Evolutionary conservation across 2,797 vertebrate genomes (phyloP).

Genomic region (Coregonus ussuriensis): DNA sequence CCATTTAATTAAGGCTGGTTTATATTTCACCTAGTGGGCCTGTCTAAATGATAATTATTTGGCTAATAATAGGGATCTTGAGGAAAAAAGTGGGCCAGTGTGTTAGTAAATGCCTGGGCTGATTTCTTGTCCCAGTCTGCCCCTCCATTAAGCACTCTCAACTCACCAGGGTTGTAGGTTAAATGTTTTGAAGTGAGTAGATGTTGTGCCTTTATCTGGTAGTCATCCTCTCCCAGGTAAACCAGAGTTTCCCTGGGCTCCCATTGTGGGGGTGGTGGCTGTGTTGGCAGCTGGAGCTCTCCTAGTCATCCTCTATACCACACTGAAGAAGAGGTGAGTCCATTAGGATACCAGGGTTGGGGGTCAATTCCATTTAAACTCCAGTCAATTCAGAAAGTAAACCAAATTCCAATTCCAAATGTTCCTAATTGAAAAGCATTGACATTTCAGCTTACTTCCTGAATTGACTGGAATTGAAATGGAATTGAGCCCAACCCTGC

Average conservation of each 20-base stretch:
- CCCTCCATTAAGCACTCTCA: neutral
- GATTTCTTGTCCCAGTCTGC: too few species aligned
- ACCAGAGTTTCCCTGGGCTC: neutral
- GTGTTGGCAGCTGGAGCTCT: neutral
- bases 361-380: too few species aligned
- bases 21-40: too few species aligned
- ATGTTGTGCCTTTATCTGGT: neutral
- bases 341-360: neutral
- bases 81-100: neutral
- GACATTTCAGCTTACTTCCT: too few species aligned
- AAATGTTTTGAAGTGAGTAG: neutral
- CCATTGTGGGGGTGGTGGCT: constrained; percentile 1
- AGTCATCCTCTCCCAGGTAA: neutral
- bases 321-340: neutral
- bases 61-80: neutral
- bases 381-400: too few species aligned
- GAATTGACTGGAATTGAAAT: neutral
- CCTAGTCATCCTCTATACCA: neutral
- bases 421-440: too few species aligned
- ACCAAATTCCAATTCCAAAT: too few species aligned
- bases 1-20: too few species aligned
- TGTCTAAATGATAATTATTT: neutral
- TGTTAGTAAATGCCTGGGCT: neutral
- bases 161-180: neutral
- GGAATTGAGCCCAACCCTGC: neutral